Evolutionary conservation across 2,113 vertebrate species (phyloP).

Genomic region (Andinoacara biseriatus): DNA sequence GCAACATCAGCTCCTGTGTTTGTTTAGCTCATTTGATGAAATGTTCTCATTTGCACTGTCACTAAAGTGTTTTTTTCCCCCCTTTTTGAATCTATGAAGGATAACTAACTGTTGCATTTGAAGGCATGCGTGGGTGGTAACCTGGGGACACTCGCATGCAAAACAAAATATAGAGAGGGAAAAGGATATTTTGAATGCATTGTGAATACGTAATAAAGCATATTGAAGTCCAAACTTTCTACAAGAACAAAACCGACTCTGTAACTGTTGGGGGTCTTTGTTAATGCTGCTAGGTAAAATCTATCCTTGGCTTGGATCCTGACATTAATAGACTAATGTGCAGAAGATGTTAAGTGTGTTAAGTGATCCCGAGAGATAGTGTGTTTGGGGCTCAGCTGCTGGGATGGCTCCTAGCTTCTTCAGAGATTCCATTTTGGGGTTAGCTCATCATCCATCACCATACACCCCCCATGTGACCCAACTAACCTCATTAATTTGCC

Average conservation of each 20-base stretch:
- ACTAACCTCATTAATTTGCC: slow-evolving; percentile 77
- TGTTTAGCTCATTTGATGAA: slow-evolving; percentile 48
- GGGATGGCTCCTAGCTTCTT: slow-evolving; percentile 43
- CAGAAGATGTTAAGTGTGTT: slow-evolving; percentile 73
- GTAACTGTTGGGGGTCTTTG: neutral
- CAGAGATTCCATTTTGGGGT: slow-evolving; percentile 62
- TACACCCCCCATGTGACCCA: slow-evolving; percentile 45
- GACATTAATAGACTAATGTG: slow-evolving; percentile 61
- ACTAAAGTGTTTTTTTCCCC: slow-evolving; percentile 38
- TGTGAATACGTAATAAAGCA: slow-evolving; percentile 51
- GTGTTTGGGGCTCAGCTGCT: slow-evolving; percentile 29
- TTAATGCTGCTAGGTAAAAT: slow-evolving; percentile 52
- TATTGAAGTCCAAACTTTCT: slow-evolving; percentile 37
- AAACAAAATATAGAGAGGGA: slow-evolving; percentile 38
- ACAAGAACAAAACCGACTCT: neutral
- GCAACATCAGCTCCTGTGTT: slow-evolving; percentile 53
- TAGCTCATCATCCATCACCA: slow-evolving; percentile 72
- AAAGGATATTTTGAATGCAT: slow-evolving; percentile 39
- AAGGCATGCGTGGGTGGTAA: slow-evolving; percentile 50
- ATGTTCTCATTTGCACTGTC: slow-evolving; percentile 55
- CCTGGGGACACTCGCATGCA: slow-evolving; percentile 35
- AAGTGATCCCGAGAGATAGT: slow-evolving; percentile 55
- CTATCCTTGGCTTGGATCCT: slow-evolving; percentile 56
- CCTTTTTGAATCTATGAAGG: slow-evolving; percentile 41
- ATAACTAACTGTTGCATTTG: slow-evolving; percentile 42